Conservation (phyloP, 2,888 invertebrate species). For the Eueremaeus valkanovi region DNA sequence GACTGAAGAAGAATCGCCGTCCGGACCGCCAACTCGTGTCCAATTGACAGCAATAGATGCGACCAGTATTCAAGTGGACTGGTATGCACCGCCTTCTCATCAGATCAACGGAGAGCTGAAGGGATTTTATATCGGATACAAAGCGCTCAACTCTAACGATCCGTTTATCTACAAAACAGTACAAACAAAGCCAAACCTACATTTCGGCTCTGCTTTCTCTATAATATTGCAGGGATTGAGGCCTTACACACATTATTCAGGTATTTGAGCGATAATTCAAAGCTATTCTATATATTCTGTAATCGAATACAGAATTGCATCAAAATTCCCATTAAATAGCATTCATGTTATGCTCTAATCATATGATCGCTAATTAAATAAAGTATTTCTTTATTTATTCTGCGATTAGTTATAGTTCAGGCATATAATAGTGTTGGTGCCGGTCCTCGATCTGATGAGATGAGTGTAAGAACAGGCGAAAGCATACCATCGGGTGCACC, state of each 20-base stretch:
- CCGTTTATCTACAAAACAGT: conserved; percentile 52
- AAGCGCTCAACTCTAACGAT: conserved; percentile 51
- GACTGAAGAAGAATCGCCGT: conserved; percentile 51
- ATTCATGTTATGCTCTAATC: background rate
- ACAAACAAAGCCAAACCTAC: conserved; percentile 47
- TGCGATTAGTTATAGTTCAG: conserved; percentile 34
- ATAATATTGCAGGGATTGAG: conserved; percentile 24
- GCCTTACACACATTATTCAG: conserved; percentile 35
- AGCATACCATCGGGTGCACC: conserved; percentile 78
- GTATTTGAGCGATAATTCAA: background rate
- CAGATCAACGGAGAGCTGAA: conserved; percentile 53
- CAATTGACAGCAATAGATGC: conserved; percentile 24
- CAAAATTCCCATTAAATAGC: background rate
- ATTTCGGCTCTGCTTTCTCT: conserved; percentile 18
- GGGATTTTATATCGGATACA: conserved; percentile 55
- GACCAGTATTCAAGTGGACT: conserved; percentile 15
- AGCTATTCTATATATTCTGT: background rate
- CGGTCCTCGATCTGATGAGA: conserved; percentile 52
- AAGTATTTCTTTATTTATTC: conserved; percentile 13
- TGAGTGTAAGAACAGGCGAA: conserved; percentile 52
- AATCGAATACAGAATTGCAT: background rate
- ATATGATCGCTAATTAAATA: background rate
- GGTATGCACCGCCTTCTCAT: conserved; percentile 49
- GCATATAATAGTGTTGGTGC: conserved; percentile 36
- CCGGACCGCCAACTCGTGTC: conserved; percentile 28